A percentile compares a stretch with the other conserved stretches of the same genome.
Evolutionary conservation across 2,113 vertebrate species (phyloP).

Genomic region (Onychorhynchus coronatus): DNA sequence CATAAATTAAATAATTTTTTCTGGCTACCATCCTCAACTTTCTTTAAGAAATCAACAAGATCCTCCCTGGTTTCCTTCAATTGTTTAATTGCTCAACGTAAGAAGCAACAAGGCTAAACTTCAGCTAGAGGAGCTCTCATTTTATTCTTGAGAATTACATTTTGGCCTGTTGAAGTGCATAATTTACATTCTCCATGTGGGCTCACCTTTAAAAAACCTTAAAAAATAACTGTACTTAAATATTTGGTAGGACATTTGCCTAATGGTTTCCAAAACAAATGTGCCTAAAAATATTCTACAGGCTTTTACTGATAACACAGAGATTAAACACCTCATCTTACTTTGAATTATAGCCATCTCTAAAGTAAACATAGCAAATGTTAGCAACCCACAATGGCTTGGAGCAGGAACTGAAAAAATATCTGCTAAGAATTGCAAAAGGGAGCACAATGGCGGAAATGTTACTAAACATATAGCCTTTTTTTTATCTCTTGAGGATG

Average conservation of each 20-base stretch:
- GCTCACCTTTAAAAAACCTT: not conserved
- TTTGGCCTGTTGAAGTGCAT: not conserved
- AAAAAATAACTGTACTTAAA: not conserved
- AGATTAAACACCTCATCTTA: not conserved
- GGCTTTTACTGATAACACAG: not conserved
- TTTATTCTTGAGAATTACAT: not conserved
- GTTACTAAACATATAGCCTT: not conserved
- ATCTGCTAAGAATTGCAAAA: not conserved
- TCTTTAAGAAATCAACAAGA: not conserved
- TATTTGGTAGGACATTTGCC: not conserved
- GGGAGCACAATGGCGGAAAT: not conserved
- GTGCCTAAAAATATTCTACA: not conserved
- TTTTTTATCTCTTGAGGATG: not conserved
- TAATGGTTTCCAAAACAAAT: not conserved
- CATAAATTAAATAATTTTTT: not conserved
- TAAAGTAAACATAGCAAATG: not conserved
- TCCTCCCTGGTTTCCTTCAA: not conserved
- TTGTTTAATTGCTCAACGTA: not conserved
- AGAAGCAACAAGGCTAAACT: not conserved
- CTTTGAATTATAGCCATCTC: not conserved
- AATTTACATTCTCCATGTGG: not conserved
- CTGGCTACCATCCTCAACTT: not conserved
- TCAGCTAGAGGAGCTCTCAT: not conserved
- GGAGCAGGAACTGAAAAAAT: conserved; percentile 3
- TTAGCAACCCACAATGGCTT: not conserved